Conservation (phyloP, 2,797 vertebrate genomes). For the Chelmon rostratus region DNA sequence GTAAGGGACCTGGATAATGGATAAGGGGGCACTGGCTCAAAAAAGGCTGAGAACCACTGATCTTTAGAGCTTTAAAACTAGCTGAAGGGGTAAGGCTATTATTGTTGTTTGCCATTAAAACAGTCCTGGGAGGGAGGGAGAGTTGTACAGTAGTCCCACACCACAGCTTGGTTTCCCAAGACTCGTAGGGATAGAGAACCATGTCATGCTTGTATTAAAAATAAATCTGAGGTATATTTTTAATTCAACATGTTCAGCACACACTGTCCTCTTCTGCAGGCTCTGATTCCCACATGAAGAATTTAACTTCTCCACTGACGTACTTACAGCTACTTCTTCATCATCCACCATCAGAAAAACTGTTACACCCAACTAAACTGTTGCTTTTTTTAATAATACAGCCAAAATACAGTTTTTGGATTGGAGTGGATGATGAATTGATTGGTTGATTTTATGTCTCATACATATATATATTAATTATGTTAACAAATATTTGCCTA, state of each 20-base stretch:
- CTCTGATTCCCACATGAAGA: slow-evolving; percentile 1
- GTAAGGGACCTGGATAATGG: too few species aligned
- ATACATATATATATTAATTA: too few species aligned
- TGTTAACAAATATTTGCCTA: too few species aligned
- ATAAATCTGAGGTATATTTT: slow-evolving; percentile 44
- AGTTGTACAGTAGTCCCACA: not conserved
- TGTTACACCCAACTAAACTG: not conserved
- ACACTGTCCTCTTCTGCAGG: slow-evolving; percentile 28
- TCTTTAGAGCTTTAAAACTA: not conserved
- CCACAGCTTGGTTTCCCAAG: slow-evolving; percentile 1
- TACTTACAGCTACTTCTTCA: not conserved
- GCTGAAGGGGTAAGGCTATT: not conserved
- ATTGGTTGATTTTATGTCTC: too few species aligned
- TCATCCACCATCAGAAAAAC: not conserved
- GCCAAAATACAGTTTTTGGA: not conserved
- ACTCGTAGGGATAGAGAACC: not conserved
- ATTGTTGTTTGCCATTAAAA: not conserved
- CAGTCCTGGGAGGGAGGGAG: not conserved
- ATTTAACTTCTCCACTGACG: slow-evolving; percentile 6
- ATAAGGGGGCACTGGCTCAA: too few species aligned
- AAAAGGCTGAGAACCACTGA: too few species aligned
- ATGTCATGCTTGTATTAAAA: slow-evolving; percentile 40
- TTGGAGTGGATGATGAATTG: not conserved
- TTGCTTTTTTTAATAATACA: not conserved
- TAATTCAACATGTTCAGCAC: slow-evolving; percentile 49